These are phyloP conservation scores for Terrapene triunguis DNA, from an alignment of 2,113 vertebrate species.

Conservation along the genomic window DNA sequence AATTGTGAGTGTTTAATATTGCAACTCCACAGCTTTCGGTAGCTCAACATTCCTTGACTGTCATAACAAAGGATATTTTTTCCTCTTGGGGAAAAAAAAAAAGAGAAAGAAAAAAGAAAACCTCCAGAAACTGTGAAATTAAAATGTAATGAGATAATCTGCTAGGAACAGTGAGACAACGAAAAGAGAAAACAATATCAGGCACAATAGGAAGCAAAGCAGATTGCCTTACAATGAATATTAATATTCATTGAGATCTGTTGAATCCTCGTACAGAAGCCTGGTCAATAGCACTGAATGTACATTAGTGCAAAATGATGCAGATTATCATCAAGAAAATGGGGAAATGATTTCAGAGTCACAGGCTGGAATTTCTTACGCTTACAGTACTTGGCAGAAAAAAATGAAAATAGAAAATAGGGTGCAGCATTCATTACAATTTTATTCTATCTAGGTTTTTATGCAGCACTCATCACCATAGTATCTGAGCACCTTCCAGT, in stretches of 20 bases:
- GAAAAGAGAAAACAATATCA: constrained; percentile 19
- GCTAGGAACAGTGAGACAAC: background rate
- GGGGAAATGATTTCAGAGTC: background rate
- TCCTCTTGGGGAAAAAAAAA: background rate
- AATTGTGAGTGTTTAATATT: background rate
- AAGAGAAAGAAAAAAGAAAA: background rate
- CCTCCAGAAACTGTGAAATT: constrained; percentile 30
- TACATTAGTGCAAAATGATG: background rate
- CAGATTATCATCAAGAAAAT: background rate
- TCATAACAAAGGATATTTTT: constrained; percentile 25
- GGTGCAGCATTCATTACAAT: no score
- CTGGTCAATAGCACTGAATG: background rate
- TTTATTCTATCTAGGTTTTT: background rate
- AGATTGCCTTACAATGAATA: constrained; percentile 50
- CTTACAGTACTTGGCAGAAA: background rate
- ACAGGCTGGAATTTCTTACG: background rate
- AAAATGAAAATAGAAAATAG: background rate
- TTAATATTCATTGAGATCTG: constrained; percentile 12
- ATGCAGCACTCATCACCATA: background rate
- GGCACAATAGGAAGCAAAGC: constrained; percentile 26
- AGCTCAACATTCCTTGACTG: background rate
- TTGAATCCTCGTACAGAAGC: constrained; percentile 7
- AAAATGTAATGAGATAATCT: constrained; percentile 32
- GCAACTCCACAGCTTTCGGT: background rate
- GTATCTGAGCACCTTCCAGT: background rate